These are phyloP conservation scores for Brachionus sp. DNA, from an alignment of 1,140 invertebrate genomes.

Conservation along the genomic window DNA sequence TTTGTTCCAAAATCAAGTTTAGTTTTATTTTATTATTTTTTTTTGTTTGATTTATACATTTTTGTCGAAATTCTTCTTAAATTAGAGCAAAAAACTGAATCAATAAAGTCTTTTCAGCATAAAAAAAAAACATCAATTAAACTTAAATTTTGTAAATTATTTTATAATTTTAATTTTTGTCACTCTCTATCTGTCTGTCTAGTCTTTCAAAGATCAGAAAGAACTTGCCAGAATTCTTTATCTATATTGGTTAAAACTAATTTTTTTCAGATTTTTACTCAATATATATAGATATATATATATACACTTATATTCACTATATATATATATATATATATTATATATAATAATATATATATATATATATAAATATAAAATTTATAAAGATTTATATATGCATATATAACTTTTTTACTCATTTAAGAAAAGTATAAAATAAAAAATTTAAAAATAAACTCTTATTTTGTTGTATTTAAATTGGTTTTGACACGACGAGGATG, in stretches of 20 bases:
- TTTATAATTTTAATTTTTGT: background rate
- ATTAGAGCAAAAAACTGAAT: slow-evolving; percentile 14
- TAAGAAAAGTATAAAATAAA: slow-evolving; percentile 36
- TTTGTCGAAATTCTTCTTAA: background rate
- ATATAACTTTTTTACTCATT: slow-evolving; percentile 15
- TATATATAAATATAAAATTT: background rate
- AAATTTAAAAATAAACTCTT: slow-evolving; percentile 17
- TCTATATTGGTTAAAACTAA: background rate
- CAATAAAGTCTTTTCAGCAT: background rate
- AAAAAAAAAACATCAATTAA: background rate
- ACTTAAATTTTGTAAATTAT: background rate
- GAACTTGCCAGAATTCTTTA: background rate
- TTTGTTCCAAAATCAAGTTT: slow-evolving; percentile 26
- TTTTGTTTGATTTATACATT: background rate
- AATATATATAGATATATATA: background rate
- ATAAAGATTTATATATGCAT: slow-evolving; percentile 32
- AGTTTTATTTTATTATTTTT: slow-evolving; percentile 31
- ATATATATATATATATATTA: slow-evolving; percentile 9
- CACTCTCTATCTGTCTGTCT: background rate
- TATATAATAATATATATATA: slow-evolving; percentile 22
- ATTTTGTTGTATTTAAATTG: slow-evolving; percentile 22
- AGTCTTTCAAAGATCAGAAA: background rate
- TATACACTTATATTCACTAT: background rate
- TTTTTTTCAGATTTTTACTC: slow-evolving; percentile 9
- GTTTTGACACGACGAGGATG: slow-evolving; percentile 42